These are phyloP conservation scores for Gymnothorax javanicus DNA, from an alignment of 2,797 vertebrate genomes.

Conservation along the genomic window DNA sequence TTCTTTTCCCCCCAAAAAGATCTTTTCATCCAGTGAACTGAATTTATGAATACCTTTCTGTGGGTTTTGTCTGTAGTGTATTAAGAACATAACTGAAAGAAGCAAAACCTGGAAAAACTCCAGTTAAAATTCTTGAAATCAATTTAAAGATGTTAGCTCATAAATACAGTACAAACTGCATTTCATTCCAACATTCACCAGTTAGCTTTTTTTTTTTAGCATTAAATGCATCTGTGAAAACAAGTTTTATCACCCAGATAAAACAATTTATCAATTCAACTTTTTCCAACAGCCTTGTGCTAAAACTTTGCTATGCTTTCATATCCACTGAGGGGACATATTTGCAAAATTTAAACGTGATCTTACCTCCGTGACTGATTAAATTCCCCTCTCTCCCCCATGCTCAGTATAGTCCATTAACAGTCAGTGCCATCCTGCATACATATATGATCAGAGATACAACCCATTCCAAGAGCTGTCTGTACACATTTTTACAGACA, in stretches of 20 bases:
- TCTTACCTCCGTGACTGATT: neutral
- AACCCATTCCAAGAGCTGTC: neutral
- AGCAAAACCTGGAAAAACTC: no score
- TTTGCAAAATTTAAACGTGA: neutral
- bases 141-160: no score
- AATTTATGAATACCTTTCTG: no score
- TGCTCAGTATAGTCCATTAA: neutral
- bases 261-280: neutral
- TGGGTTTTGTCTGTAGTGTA: no score
- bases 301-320: neutral
- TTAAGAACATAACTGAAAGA: no score
- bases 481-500: neutral
- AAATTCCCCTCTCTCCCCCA: neutral
- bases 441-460: neutral
- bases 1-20: no score
- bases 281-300: neutral
- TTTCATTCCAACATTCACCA: neutral
- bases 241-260: neutral
- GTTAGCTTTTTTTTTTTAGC: neutral
- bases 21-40: no score
- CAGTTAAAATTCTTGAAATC: no score
- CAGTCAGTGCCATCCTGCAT: conserved; percentile 13
- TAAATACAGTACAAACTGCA: no score
- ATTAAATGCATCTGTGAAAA: neutral
- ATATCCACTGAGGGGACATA: neutral